phyloP scores from a whole-genome alignment of 1,140 invertebrate species.

The Drosophila truncata region DNA sequence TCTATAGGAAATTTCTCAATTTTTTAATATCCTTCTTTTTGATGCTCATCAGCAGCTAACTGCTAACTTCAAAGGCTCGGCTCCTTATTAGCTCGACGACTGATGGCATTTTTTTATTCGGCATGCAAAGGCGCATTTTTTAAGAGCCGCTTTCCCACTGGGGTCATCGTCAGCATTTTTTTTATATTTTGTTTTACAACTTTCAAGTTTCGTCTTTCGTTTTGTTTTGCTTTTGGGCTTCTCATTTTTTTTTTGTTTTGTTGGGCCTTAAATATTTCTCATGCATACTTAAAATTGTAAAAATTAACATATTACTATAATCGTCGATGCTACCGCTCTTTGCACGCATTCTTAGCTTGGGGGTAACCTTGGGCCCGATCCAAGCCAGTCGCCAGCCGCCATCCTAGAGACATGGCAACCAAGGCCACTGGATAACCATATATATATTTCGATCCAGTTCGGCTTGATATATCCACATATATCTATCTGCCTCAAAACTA shows the following conservation, averaged over 20 bases:
- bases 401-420: background rate
- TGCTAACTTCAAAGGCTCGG: constrained; percentile 69
- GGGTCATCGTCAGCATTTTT: constrained; percentile 26
- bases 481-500: constrained; percentile 17
- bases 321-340: constrained; percentile 8
- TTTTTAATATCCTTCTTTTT: constrained; percentile 12
- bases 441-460: constrained; percentile 14
- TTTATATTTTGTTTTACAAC: constrained; percentile 32
- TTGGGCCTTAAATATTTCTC: constrained; percentile 31
- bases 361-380: constrained; percentile 20
- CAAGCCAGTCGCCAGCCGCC: constrained; percentile 2
- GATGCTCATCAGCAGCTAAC: constrained; percentile 45
- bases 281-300: constrained; percentile 28
- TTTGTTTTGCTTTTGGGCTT: background rate
- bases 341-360: background rate
- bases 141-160: constrained; percentile 47
- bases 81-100: constrained; percentile 68
- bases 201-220: constrained; percentile 22
- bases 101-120: constrained; percentile 66
- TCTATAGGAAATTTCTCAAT: constrained; percentile 21
- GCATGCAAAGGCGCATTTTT: constrained; percentile 77
- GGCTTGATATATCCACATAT: constrained; percentile 1
- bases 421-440: constrained; percentile 13
- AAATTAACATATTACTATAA: constrained; percentile 42
- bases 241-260: no score